Evolutionary conservation across 2,113 vertebrate species (phyloP), one percentile per base, ranked within the genome.

Genomic region (Probosciger aterrimus): DNA sequence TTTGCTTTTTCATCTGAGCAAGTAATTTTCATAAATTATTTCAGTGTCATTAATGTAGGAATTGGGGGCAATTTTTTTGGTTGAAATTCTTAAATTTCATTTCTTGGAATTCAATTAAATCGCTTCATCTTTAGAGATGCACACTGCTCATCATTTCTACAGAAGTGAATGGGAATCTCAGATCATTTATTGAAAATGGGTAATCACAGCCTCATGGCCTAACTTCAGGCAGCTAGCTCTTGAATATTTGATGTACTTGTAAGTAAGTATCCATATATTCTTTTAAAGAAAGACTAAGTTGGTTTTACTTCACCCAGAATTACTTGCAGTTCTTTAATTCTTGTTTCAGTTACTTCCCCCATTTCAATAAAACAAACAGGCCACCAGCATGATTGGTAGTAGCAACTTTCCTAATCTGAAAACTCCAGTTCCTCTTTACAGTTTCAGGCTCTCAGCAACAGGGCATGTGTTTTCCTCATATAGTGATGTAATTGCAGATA

Each of bases 381-480:
- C 41, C 37, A 76, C 78, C 73, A 68, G 4, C 37, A n/a, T 39
- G n/a, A 44, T 70, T 67, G 30, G 12, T 57, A 80, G 25, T 79
- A 46, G 63, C 85, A 92, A 23, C 63, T 81, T 96, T 96, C 60
- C 82, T 88, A n/a, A 69, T 77, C 79, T 92, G 91, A 92, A 91
- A 94, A 46, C 27, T 86, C 85, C 74, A 73, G 87, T 97, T 97
- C 96, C 92, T 93, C 78, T 90, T 91, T 75, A 31, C 46, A 92
- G 89, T 95, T 96, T 96, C 92, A 91, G 18, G 95, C 88, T 89
- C 69, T 25, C 60, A 70, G 90, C 85, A 96, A 77, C 95, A 91
- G 57, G 43, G 39, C 93, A 84, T 87, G 67, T 96, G 53, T 92
- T 77, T 97, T 97, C 93, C 95, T 95, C 76, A 19, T 35, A 73